These are phyloP conservation scores for Aythya baeri DNA, from an alignment of 2,113 vertebrate genomes.

Conservation along the genomic window DNA sequence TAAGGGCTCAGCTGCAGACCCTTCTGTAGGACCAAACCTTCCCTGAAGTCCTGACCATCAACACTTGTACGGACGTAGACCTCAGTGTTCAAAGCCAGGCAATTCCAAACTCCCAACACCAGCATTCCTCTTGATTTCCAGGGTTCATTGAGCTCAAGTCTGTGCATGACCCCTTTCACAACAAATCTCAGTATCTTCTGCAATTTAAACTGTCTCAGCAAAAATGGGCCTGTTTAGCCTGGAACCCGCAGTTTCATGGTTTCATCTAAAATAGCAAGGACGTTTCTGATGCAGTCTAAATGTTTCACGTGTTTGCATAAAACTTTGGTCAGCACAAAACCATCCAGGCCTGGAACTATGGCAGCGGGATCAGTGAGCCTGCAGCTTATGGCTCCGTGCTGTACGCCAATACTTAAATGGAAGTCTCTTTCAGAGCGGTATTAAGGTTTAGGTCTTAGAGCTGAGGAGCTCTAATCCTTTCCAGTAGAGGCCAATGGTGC, in stretches of 20 bases:
- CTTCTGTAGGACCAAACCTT: neutral
- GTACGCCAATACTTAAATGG: neutral
- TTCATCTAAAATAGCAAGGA: neutral
- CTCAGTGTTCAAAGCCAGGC: neutral
- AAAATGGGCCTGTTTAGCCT: neutral
- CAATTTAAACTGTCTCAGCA: neutral
- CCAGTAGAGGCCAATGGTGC: slow-evolving; percentile 27
- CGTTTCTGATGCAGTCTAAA: neutral
- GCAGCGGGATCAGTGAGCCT: neutral
- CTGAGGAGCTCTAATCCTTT: slow-evolving; percentile 31
- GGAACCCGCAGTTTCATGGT: neutral
- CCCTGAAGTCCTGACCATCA: neutral
- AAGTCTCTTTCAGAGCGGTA: slow-evolving; percentile 5
- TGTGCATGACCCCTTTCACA: neutral
- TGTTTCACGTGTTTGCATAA: neutral
- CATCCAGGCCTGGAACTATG: neutral
- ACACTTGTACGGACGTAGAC: neutral
- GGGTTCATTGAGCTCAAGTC: neutral
- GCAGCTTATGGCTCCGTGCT: neutral
- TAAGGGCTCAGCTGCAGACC: neutral
- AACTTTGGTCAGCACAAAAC: neutral
- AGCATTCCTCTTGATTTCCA: neutral
- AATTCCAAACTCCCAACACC: neutral
- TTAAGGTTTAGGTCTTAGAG: slow-evolving; percentile 26
- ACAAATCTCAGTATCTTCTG: neutral